A percentile compares a stretch with the other conserved stretches of the same genome.
Evolutionary conservation across 2,888 invertebrate genomes (phyloP).

Genomic region (Mimachlamys varia): DNA sequence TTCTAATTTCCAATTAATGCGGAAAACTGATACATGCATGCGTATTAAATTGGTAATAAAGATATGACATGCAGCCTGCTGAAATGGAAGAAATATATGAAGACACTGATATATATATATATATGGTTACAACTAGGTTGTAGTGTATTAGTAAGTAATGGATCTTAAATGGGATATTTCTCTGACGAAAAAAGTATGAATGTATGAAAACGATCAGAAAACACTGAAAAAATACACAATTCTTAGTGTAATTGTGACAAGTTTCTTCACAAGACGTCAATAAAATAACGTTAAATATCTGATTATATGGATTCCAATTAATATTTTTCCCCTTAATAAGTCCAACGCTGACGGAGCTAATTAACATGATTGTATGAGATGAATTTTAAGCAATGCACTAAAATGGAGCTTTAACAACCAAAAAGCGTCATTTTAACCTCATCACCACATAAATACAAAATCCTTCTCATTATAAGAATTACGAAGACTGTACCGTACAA

Average conservation of each 20-base stretch:
- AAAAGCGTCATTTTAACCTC: neutral
- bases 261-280: neutral
- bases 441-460: neutral
- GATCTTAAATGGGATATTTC: neutral
- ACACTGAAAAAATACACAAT: neutral
- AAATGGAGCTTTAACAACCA: neutral
- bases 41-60: neutral
- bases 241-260: neutral
- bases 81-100: neutral
- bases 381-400: neutral
- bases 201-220: constrained; percentile 13
- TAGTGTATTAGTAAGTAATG: neutral
- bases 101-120: neutral
- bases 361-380: neutral
- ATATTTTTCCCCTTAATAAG: neutral
- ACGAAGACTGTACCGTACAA: neutral
- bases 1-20: neutral
- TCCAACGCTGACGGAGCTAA: neutral
- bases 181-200: constrained; percentile 2
- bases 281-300: neutral
- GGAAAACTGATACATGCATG: neutral
- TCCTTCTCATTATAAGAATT: neutral
- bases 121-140: neutral
- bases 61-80: neutral
- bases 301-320: neutral